Evolutionary conservation across 2,797 vertebrate genomes (phyloP).

Genomic region (Spinus pinus): DNA sequence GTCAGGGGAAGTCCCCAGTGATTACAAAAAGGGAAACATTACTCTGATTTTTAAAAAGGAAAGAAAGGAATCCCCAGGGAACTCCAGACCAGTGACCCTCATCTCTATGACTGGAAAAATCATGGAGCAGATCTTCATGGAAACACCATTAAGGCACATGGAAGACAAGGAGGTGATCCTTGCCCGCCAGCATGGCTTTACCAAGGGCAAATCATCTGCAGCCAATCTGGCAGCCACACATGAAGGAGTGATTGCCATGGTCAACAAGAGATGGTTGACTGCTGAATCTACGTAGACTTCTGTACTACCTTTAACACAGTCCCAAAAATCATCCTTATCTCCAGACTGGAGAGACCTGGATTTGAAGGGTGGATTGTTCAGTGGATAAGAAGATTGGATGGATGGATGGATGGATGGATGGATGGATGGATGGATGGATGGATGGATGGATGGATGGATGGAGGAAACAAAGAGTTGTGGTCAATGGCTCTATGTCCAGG

Average conservation of each 20-base stretch:
- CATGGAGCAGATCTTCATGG: background rate
- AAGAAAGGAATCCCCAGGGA: background rate
- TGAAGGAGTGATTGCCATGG: background rate
- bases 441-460: background rate
- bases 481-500: background rate
- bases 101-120: background rate
- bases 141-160: background rate
- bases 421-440: background rate
- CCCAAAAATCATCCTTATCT: background rate
- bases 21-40: background rate
- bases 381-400: background rate
- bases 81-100: background rate
- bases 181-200: background rate
- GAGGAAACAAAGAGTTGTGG: background rate
- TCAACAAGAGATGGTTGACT: background rate
- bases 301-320: background rate
- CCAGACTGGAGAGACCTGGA: background rate
- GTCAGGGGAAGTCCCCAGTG: background rate
- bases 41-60: background rate
- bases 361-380: background rate
- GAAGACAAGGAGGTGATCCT: background rate
- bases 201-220: fast-evolving
- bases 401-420: too few species aligned
- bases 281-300: background rate
- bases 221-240: background rate